Base-by-base conservation (phyloP, 1,140 invertebrate species). In the Arion vulgaris region DNA sequence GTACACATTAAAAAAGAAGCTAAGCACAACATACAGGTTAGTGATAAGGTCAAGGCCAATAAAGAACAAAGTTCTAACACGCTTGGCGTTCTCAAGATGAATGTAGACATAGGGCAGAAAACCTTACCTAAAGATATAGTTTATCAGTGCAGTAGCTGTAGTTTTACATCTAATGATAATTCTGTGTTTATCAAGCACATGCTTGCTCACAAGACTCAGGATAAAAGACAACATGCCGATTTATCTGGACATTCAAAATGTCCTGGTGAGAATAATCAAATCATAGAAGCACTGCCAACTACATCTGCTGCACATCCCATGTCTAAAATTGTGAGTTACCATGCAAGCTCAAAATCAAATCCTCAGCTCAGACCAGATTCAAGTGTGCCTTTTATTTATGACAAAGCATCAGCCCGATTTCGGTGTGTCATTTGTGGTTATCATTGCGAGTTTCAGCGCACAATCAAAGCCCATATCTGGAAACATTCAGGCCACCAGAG, bases 391-490 rank as follows among this genome's bases (percentile, higher is more conserved):
- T 92, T 91, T 86, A 85, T 86, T 32, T 88, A 89, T 79, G 90
- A 91, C 57, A 80, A 85, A 62, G 51, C 78, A 15, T 84, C 86
- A 53, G 88, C 87, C 11, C 80, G 89, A 53, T 92, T 89, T 72
- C 83, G 85, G 2, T 92, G 91, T 82, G 89, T 87, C 11, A 89
- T 92, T 39, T 92, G 91, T 86, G 88, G 89, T 39, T 92, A 92
- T 80, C 88, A 87, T 34, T 92, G 91, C 76, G 91, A 92, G 68
- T 88, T 88, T 72, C 90, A 92, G 71, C 84, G 92, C 39, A 92
- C 91, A 62, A 91, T 92, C 36, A 92, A 92, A 88, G 90, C 92
- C n/a, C 92, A 92, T 81, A 89, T 91, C 62, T 92, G 92, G 92
- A 92, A 92, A 85, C 92, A 92, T 81, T 91, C 91, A 0, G 92